A percentile compares a stretch with the other conserved stretches of the same genome.
Conservation (phyloP, 1,140 invertebrate species). For the Lepidurus packardi region DNA sequence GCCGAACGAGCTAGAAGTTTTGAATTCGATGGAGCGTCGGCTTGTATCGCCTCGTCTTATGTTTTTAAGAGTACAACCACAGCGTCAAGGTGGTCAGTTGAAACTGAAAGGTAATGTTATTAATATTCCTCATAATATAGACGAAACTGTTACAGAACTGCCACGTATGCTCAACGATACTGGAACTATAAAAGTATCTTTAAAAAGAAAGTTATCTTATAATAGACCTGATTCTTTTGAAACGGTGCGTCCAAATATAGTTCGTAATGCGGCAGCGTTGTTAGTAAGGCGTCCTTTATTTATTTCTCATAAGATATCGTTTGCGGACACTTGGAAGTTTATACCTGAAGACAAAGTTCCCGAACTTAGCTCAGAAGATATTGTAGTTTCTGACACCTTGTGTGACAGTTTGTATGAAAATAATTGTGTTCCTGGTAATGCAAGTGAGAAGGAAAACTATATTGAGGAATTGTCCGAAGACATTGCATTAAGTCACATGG, state of each 20-base stretch:
- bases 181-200: not conserved
- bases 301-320: not conserved
- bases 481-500: not conserved
- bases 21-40: not conserved
- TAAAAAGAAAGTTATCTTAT: not conserved
- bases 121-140: not conserved
- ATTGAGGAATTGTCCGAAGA: not conserved
- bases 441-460: not conserved
- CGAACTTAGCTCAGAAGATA: not conserved
- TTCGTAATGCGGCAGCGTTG: not conserved
- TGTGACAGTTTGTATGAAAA: not conserved
- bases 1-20: not conserved
- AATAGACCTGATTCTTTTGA: not conserved
- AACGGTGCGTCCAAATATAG: constrained; percentile 5
- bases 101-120: not conserved
- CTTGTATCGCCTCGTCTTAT: constrained; percentile 5
- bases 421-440: not conserved
- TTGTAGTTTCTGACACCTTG: not conserved
- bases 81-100: not conserved
- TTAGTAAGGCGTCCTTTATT: constrained; percentile 6
- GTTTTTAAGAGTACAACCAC: not conserved
- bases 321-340: constrained; percentile 5
- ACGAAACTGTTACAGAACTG: not conserved
- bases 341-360: not conserved
- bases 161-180: not conserved